Conservation (phyloP, 2,888 invertebrate species). For the Chaetogeoica ovagalla region DNA sequence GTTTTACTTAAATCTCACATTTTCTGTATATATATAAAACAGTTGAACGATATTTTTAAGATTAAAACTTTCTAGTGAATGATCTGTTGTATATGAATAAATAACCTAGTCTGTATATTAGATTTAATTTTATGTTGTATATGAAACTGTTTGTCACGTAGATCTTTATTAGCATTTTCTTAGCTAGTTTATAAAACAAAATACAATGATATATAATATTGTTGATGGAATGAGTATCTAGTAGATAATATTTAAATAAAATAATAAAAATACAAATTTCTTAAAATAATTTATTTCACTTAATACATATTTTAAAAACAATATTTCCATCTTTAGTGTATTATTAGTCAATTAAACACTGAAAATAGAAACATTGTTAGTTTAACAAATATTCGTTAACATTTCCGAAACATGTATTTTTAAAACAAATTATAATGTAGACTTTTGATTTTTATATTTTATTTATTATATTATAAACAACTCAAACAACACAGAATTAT, state of each 20-base stretch:
- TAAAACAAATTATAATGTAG: too few relatives aligned
- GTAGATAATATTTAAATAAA: too few relatives aligned
- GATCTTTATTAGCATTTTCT: background rate
- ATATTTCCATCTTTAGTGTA: too few relatives aligned
- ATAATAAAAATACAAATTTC: too few relatives aligned
- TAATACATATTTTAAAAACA: too few relatives aligned
- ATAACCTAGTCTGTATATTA: background rate
- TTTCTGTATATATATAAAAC: background rate
- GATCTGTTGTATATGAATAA: background rate
- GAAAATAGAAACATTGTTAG: too few relatives aligned
- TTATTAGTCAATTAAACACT: too few relatives aligned
- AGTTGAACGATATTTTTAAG: background rate
- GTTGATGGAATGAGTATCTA: too few relatives aligned
- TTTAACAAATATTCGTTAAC: too few relatives aligned
- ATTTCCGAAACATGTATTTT: too few relatives aligned
- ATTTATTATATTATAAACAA: background rate
- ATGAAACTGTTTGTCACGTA: slow-evolving; percentile 1
- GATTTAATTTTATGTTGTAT: background rate
- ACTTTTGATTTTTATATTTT: too few relatives aligned
- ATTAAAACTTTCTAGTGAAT: background rate
- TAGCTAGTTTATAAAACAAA: background rate
- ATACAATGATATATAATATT: background rate
- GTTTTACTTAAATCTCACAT: background rate
- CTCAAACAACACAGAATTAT: slow-evolving; percentile 4
- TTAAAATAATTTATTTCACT: too few relatives aligned